Evolutionary conservation across 1,140 invertebrate genomes (phyloP), one percentile per base, ranked within the genome.

Genomic region (Centruroides sculpturatus): DNA sequence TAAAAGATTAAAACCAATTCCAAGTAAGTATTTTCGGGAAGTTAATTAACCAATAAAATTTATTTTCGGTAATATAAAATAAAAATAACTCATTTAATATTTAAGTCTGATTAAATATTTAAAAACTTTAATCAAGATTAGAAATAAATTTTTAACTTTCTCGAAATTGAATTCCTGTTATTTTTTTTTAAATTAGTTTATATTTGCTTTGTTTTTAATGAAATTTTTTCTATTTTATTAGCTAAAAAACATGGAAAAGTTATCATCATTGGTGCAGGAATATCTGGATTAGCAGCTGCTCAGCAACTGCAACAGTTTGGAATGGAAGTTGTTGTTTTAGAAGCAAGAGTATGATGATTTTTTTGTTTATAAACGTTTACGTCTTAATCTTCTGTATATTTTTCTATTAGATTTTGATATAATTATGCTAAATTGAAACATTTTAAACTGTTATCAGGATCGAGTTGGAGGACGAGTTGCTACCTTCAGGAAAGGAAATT

Each of bases 391-490:
- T 7, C 49, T 48, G 35, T 10, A 41, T 53, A 60, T 54, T 5
- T 23, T 23, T 53, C 53, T 55, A 9, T 59, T 35, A 47, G 12
- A 35, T n/a, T 55, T 2, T 34, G 13, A 55, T 35, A 48, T 47
- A 10, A 12, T 60, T 35, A n/a, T 35, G 46, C 51, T 51, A n/a
- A n/a, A 35, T 3, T 2, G 23, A 23, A 35, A 3, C 46, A 61
- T 53, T 48, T 12, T 23, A 55, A 6, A 41, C 8, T 11, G 13
- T 61, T 57, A 66, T 4, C 64, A 85, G 82, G 91, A 98, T 76
- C 78, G 95, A 61, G 92, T 98, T 50, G 95, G 96, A 59, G 96
- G 96, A 3, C 79, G 96, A 52, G 92, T 99, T 67, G 92, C 92
- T 11, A 98, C 96, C 12, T 98, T 97, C 73, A 81, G 92, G 66